phyloP scores from a whole-genome alignment of 1,140 invertebrate genomes.

The Drosophila kikkawai region DNA sequence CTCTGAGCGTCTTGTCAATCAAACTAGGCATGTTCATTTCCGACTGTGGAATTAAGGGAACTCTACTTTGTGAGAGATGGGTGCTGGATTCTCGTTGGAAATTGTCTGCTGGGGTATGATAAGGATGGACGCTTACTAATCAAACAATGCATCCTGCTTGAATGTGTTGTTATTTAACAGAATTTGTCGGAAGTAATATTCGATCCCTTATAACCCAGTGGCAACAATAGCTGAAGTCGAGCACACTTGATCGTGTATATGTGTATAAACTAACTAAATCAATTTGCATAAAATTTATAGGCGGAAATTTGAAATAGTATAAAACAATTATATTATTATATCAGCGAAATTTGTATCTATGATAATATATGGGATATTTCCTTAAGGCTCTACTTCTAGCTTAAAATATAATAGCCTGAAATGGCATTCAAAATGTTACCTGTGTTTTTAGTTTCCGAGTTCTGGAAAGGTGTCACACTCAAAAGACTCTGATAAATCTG shows the following conservation, averaged over 20 bases:
- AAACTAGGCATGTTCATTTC: conserved; percentile 11
- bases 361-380: too few species aligned
- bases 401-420: too few species aligned
- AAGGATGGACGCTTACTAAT: not conserved
- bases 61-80: too few species aligned
- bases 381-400: not conserved
- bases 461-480: not conserved
- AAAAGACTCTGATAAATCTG: not conserved
- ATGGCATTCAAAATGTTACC: not conserved
- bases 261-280: not conserved
- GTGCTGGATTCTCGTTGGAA: not conserved
- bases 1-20: conserved; percentile 22
- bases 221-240: too few species aligned
- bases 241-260: too few species aligned
- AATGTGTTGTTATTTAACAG: not conserved
- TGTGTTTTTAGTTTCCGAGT: too few species aligned
- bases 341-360: too few species aligned
- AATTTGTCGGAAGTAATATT: not conserved
- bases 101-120: too few species aligned
- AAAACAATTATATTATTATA: too few species aligned
- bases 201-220: not conserved
- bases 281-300: not conserved
- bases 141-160: not conserved
- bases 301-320: too few species aligned
- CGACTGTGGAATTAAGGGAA: not conserved